Evolutionary conservation across 2,888 invertebrate species (phyloP).

Genomic region (Gerris lacustris): DNA sequence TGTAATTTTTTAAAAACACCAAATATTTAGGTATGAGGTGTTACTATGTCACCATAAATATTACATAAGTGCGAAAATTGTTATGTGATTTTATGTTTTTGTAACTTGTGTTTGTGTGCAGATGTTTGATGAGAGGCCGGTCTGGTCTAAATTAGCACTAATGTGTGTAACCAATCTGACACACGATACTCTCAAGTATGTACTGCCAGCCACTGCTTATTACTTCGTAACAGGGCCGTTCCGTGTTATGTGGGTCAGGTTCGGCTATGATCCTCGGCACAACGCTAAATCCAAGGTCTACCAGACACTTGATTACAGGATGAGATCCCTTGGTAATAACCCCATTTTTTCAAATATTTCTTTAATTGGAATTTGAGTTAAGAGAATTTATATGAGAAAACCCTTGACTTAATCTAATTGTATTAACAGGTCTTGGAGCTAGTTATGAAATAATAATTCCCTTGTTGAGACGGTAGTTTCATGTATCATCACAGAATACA

Average conservation of each 20-base stretch:
- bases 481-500: no score
- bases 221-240: constrained; percentile 85
- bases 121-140: constrained; percentile 72
- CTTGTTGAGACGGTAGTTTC: no score
- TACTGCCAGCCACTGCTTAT: constrained; percentile 73
- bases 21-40: no score
- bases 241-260: constrained; percentile 77
- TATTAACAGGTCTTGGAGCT: no score
- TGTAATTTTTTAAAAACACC: no score
- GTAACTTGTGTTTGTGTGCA: constrained; percentile 32
- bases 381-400: no score
- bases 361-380: no score
- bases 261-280: constrained; percentile 83
- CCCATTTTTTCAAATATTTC: constrained; percentile 5
- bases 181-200: constrained; percentile 52
- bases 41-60: no score
- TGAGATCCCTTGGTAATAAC: constrained; percentile 47
- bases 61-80: no score
- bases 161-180: constrained; percentile 50
- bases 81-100: no score
- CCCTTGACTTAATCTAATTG: no score
- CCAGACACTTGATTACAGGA: constrained; percentile 77
- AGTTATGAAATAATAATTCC: no score
- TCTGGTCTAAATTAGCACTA: constrained; percentile 77
- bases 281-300: constrained; percentile 65